Conservation (phyloP, 2,888 invertebrate species). For the Dryococelus australis region DNA sequence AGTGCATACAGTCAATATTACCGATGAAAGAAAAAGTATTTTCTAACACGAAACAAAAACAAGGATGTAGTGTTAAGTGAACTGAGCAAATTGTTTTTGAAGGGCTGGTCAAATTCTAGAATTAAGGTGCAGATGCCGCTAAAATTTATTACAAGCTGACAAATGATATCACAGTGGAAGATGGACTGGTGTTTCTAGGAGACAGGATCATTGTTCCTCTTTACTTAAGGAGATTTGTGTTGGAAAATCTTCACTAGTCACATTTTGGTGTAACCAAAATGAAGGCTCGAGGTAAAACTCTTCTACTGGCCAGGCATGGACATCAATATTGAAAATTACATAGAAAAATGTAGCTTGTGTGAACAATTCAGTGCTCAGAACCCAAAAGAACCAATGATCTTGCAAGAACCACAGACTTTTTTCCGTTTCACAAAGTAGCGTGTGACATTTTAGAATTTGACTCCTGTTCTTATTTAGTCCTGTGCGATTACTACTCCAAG, state of each 20-base stretch:
- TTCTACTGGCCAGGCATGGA: slow-evolving; percentile 10
- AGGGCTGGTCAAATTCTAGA: background rate
- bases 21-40: background rate
- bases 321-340: background rate
- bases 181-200: background rate
- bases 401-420: background rate
- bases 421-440: background rate
- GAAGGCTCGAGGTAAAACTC: background rate
- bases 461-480: too few relatives aligned
- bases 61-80: background rate
- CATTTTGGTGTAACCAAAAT: background rate
- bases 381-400: background rate
- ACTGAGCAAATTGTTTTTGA: background rate
- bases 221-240: background rate
- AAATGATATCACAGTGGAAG: background rate
- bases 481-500: too few relatives aligned
- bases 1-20: background rate
- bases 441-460: too few relatives aligned
- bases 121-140: background rate
- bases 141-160: background rate
- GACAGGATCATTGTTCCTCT: background rate
- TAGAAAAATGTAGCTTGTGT: too few relatives aligned
- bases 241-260: background rate
- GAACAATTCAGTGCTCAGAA: background rate
- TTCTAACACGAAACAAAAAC: background rate